phyloP scores from a whole-genome alignment of 2,888 invertebrate species.

The Nasonovia ribisnigri region DNA sequence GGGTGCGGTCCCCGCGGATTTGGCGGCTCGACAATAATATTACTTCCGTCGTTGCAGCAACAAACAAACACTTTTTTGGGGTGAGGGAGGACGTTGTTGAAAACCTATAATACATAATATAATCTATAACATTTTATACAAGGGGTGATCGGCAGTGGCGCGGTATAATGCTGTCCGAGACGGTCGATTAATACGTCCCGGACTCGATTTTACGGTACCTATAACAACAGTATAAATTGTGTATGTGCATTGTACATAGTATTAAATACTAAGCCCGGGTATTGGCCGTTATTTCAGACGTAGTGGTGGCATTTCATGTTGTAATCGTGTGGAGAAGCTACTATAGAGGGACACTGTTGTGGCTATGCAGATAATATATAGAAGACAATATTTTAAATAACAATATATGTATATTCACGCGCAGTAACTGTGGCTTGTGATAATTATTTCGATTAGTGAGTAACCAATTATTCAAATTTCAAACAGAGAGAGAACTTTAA shows the following conservation, averaged over 20 bases:
- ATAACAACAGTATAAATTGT: not conserved
- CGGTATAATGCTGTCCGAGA: not conserved
- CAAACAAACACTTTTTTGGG: slow-evolving; percentile 9
- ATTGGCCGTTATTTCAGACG: not conserved
- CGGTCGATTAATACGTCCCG: not conserved
- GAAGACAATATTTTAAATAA: not conserved
- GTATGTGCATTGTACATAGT: not conserved
- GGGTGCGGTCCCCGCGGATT: not conserved
- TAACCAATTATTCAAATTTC: not conserved
- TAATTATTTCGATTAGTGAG: not conserved
- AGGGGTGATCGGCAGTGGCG: not conserved
- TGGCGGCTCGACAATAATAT: not conserved
- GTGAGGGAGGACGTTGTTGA: not conserved
- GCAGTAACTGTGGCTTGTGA: not conserved
- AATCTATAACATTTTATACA: not conserved
- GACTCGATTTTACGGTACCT: not conserved
- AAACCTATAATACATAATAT: not conserved
- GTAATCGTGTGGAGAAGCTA: not conserved
- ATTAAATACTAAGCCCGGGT: not conserved
- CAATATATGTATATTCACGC: not conserved
- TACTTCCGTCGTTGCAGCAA: not conserved
- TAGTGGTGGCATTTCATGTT: not conserved
- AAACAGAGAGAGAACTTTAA: not conserved
- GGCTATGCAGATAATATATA: not conserved
- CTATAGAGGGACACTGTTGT: not conserved